Conservation (phyloP, 1,140 invertebrate species). For the Psilanteris sp. region DNA sequence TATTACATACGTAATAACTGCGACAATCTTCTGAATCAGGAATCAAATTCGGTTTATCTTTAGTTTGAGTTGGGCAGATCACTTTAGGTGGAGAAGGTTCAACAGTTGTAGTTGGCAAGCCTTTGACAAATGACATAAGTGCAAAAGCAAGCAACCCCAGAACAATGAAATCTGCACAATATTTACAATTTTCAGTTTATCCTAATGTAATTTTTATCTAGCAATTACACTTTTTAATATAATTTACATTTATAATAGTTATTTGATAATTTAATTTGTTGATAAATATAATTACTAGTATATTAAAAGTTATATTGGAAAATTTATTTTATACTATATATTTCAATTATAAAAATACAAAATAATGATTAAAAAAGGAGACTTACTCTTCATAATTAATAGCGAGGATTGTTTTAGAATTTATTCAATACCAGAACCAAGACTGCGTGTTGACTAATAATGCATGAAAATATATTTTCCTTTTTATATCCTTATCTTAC, state of each 20-base stretch:
- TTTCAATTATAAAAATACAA: neutral
- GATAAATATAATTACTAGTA: no score
- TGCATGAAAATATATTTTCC: neutral
- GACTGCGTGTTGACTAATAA: conserved; percentile 21
- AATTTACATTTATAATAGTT: no score
- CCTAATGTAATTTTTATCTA: no score
- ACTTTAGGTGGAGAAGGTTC: conserved; percentile 5
- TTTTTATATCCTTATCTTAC: conserved; percentile 20
- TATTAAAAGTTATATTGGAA: no score
- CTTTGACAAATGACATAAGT: neutral
- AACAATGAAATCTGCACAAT: conserved; percentile 2
- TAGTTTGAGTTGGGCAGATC: conserved; percentile 47
- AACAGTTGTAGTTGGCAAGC: neutral
- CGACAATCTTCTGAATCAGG: conserved; percentile 80
- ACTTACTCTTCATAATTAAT: conserved; percentile 37
- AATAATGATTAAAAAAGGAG: neutral
- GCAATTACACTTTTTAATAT: no score
- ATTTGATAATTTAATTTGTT: no score
- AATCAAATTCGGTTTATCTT: conserved; percentile 72
- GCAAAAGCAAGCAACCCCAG: neutral
- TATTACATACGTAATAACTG: conserved; percentile 82
- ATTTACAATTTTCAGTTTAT: no score
- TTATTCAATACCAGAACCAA: neutral
- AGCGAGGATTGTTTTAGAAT: neutral
- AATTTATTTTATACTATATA: no score